Base-by-base conservation (phyloP, 1,140 invertebrate species). In the Protaetia brevitarsis region DNA sequence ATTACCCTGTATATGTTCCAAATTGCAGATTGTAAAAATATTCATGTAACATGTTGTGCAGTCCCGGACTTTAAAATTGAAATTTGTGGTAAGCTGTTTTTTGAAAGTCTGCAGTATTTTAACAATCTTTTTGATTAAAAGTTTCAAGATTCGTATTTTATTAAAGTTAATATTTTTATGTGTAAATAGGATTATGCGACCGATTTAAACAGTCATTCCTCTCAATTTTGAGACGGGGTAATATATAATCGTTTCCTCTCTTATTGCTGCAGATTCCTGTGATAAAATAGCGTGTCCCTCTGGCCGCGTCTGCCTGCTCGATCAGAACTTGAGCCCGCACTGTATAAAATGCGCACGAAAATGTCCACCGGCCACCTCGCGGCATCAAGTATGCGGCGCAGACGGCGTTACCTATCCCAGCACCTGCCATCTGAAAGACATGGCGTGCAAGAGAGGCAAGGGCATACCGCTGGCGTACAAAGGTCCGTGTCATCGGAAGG, bases 351-450 rank as follows among this genome's bases (percentile, higher is more conserved):
- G 92, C 79, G 80, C 84, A 58, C 85, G 87, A 56, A 85, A 85
- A 71, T 93, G 91, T 79, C 83, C 83, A 36, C 76, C 78, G 63
- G 77, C 79, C 60, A 74, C 81, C 37, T 69, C 78, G 66, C 77
- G 78, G 79, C n/a, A n/a, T 85, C 85, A 86, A 36, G 89, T 96
- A 7, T 96, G 94, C 81, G 95, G 92, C 1, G 87, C 88, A 31
- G 93, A 96, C 81, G 92, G 91, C 16, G 82, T 88, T 66, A 95
- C 93, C 26, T 96, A 96, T 81, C 86, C 86, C 65, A 93, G 90
- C 77, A 84, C 89, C 66, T 96, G 95, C 82, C 89, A 94, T 78
- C 82, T 96, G 74, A 84, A 89, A 72, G 86, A 90, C 69, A 89
- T 89, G 63, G 90, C 94, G 21, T 97, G 94, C 79, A 83, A 86